Conservation (phyloP, 2,113 vertebrate species). For the Nettapus auritus region DNA sequence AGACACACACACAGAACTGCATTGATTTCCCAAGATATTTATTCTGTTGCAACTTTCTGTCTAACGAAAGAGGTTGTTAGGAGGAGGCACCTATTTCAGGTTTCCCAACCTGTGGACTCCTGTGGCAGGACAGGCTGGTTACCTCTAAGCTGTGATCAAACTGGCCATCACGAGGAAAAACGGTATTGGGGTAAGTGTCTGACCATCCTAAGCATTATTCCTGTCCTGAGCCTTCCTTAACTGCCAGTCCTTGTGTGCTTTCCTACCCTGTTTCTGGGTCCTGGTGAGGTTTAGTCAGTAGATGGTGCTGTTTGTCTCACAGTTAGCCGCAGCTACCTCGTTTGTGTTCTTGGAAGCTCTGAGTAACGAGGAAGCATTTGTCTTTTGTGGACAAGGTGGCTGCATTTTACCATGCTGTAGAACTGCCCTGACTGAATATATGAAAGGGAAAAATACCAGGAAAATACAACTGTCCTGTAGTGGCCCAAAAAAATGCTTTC, state of each 20-base stretch:
- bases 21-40: no score
- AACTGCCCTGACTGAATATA: not conserved
- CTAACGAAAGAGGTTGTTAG: not conserved
- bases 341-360: not conserved
- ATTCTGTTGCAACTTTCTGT: not conserved
- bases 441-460: not conserved
- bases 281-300: slow-evolving; percentile 16
- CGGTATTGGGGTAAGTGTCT: not conserved
- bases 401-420: not conserved
- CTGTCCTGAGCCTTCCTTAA: not conserved
- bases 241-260: not conserved
- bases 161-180: not conserved
- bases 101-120: not conserved
- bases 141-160: not conserved
- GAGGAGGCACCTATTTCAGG: not conserved
- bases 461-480: not conserved
- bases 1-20: not conserved
- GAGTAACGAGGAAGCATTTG: not conserved
- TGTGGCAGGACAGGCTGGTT: not conserved
- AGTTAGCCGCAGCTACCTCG: not conserved
- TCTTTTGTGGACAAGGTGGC: not conserved
- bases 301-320: slow-evolving; percentile 64
- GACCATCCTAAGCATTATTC: not conserved
- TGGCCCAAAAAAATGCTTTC: not conserved
- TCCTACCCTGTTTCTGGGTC: not conserved